phyloP scores from a whole-genome alignment of 2,888 invertebrate genomes.

The Notodonta ziczac region DNA sequence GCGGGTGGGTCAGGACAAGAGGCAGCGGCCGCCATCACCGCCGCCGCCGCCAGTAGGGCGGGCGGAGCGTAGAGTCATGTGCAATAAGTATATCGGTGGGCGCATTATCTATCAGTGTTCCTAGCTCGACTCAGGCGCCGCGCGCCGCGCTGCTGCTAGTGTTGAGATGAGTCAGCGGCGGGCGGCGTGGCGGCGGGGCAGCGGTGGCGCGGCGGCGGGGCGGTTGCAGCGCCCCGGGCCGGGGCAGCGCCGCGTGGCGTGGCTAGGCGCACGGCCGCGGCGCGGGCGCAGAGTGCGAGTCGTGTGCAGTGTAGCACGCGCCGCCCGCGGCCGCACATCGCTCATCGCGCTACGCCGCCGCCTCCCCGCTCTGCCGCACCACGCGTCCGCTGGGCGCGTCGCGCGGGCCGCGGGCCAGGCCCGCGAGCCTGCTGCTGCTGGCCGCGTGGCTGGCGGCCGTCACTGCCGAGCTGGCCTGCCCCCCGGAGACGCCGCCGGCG shows the following conservation, averaged over 20 bases:
- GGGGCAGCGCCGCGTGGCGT: constrained; percentile 44
- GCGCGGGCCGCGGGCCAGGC: constrained; percentile 84
- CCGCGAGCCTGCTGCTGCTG: constrained; percentile 84
- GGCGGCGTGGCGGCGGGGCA: constrained; percentile 43
- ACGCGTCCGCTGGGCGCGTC: constrained; percentile 84
- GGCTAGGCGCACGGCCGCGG: constrained; percentile 32
- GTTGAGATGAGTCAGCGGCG: constrained; percentile 45
- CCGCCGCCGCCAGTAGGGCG: constrained; percentile 18
- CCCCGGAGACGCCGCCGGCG: constrained; percentile 62
- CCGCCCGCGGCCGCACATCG: constrained; percentile 80
- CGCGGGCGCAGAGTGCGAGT: constrained; percentile 54
- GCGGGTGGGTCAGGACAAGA: not conserved
- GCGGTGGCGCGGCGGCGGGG: constrained; percentile 44
- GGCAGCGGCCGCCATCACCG: constrained; percentile 8
- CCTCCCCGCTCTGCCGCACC: constrained; percentile 82
- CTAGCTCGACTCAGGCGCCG: constrained; percentile 24
- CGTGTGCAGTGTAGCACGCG: constrained; percentile 80
- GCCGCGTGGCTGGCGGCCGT: constrained; percentile 79
- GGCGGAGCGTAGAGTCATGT: constrained; percentile 16
- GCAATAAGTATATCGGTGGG: constrained; percentile 21
- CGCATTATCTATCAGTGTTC: constrained; percentile 24
- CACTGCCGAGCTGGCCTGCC: constrained; percentile 73
- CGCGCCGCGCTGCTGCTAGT: constrained; percentile 19
- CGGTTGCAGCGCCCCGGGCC: constrained; percentile 39
- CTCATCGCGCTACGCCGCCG: constrained; percentile 78